Evolutionary conservation across 2,797 vertebrate genomes (phyloP), one percentile per base, ranked within the genome.

Genomic region (Halcyon leucocephala): DNA sequence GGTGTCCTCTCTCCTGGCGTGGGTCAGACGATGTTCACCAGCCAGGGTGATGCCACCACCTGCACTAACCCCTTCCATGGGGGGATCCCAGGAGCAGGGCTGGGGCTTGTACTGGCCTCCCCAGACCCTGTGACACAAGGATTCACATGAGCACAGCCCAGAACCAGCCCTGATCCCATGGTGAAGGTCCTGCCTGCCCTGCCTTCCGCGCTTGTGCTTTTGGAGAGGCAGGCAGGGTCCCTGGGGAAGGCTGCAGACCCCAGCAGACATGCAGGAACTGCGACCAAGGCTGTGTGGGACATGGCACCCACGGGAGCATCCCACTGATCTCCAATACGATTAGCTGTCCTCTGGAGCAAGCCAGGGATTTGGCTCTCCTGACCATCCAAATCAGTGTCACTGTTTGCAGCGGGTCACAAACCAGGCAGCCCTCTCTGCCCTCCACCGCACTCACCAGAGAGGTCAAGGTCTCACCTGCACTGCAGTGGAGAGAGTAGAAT

Each of bases 261-360:
- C 70, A 57, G 52, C 25, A 79, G 79, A 17, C 42, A 21, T 5
- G 6, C 1, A 11, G 18, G 48, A 89, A 60, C 51, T 60, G n/a
- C 58, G 69, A 62, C 11, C 24, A 62, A 86, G 29, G n/a, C 76
- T 91, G 62, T 1, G 0, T 11, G 37, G 39, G 37, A 29, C n/a
- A 55, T 18, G 1, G 1, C 1, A 1, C 11, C 28, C 52, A 31
- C 0, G 0, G 55, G 26, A 83, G 12, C 49, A 61, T 61, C 49
- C 58, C 20, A 25, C 17, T 44, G 39, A 67, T 72, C 10, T 21
- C 39, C 33, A 13, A 1, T 6, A 39, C 0, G 2, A 46, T 49
- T 22, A 58, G 11, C 7, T 3, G 0, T 28, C 28, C 20, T 54
- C 28, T 7, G 10, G 18, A 19, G 6, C 39, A 60, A 52, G 33